A percentile compares a stretch with the other conserved stretches of the same genome.
These are phyloP conservation scores for Dromaius novaehollandiae DNA, from an alignment of 2,113 vertebrate species.

Conservation along the genomic window DNA sequence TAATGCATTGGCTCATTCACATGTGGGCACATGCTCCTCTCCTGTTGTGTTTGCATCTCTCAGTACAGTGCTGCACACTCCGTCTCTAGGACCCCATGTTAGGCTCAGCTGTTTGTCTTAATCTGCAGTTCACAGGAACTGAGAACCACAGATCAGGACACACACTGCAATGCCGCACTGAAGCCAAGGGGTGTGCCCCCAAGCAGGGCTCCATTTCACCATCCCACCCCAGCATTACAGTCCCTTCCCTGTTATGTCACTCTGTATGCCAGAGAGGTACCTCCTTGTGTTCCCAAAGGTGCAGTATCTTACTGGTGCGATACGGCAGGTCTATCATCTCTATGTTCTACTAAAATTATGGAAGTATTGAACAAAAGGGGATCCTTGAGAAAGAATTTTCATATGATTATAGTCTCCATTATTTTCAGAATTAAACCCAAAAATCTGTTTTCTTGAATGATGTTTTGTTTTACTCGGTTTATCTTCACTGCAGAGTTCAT, in stretches of 20 bases:
- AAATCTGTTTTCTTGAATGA: neutral
- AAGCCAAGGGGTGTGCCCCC: neutral
- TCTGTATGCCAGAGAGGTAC: rapidly evolving
- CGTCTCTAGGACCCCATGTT: neutral
- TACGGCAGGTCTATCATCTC: neutral
- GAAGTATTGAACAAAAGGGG: neutral
- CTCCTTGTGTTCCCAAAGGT: neutral
- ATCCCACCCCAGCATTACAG: neutral
- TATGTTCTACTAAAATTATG: neutral
- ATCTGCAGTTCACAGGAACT: no score
- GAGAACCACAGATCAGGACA: neutral
- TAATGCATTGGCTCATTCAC: neutral
- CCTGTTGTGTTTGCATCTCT: no score
- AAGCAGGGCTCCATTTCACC: neutral
- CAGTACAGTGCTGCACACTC: no score
- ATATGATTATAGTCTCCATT: rapidly evolving
- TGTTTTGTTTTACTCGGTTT: neutral
- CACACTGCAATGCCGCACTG: neutral
- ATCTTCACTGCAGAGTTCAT: neutral
- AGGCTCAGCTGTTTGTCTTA: neutral
- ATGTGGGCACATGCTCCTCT: neutral
- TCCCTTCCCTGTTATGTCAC: neutral
- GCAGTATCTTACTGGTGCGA: neutral
- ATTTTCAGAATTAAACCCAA: neutral
- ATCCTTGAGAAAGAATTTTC: neutral